These are phyloP conservation scores for Aplidium turbinatum DNA, from an alignment of 23 tunicate species.

Conservation along the genomic window DNA sequence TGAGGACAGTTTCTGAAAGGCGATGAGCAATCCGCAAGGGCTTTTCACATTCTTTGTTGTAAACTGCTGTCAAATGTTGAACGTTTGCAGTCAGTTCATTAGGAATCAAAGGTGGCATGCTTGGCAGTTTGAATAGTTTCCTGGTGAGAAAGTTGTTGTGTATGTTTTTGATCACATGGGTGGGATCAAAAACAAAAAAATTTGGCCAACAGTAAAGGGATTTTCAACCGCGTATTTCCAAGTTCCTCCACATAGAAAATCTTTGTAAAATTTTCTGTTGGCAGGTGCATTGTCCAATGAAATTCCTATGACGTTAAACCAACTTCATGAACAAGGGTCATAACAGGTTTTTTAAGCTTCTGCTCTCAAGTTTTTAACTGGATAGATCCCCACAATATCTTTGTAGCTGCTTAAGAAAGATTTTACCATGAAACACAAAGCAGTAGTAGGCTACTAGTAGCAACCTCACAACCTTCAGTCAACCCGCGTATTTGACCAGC, in stretches of 20 bases:
- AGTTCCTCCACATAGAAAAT: neutral
- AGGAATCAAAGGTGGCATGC: neutral
- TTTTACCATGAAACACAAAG: slow-evolving; percentile 1
- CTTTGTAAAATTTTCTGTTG: neutral
- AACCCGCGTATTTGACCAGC: neutral
- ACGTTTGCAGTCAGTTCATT: neutral
- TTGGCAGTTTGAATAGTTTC: neutral
- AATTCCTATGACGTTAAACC: neutral
- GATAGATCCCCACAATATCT: neutral
- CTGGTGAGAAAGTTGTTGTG: neutral
- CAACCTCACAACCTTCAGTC: neutral
- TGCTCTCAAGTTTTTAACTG: neutral
- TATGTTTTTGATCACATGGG: neutral
- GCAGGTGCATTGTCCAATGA: neutral
- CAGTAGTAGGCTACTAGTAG: too few species aligned
- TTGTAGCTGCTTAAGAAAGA: neutral
- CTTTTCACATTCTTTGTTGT: neutral
- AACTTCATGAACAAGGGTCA: neutral
- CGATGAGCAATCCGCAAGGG: neutral
- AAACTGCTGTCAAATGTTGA: neutral
- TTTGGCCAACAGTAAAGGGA: neutral
- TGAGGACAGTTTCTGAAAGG: neutral
- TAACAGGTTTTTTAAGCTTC: neutral
- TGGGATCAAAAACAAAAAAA: neutral
- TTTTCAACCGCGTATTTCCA: neutral